Evolutionary conservation across 2,888 invertebrate species (phyloP), one percentile per base, ranked within the genome.

Genomic region (Teleiodes luculella): DNA sequence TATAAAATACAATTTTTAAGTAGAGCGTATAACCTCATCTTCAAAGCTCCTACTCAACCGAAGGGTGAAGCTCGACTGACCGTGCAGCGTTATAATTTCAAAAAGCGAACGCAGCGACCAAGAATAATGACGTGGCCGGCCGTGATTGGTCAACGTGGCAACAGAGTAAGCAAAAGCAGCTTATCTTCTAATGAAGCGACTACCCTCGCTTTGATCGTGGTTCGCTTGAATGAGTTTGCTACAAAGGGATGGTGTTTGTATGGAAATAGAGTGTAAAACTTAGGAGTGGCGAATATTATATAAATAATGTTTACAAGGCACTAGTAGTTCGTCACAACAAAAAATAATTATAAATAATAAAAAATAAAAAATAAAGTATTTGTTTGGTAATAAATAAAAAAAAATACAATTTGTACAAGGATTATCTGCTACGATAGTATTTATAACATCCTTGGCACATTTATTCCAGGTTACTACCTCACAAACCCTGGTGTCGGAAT

Each of bases 171-270:
- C 24, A 24, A 4, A 24, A 24, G 72, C 71, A 70, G 79, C 77
- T 78, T 77, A 75, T 69, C 68, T 75, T 72, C 70, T 72, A 73
- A 74, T 73, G 70, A 70, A 70, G 68, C 80, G 76, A 68, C 72
- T 68, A 70, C 41, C 60, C 39, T 83, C 41, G 59, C 39, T 83
- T 84, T 85, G 84, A 85, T 83, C 81, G 60, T 62, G 66, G 72
- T 63, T 64, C 80, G 63, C 66, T 62, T 68, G 60, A 72, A 52
- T 78, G 64, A 56, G 28, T 72, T 70, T 73, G 70, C 66, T 65
- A 80, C 78, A 81, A 81, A 83, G 80, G 70, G 39, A 43, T 20
- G 11, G 8, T 18, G 11, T 11, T 24, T 4, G 24, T 24, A 6
- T 24, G 24, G 24, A 24, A 24, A 24, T 24, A 6, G 6, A 24